Base-by-base conservation (phyloP, 2,888 invertebrate genomes). In the Monochamus alternatus region DNA sequence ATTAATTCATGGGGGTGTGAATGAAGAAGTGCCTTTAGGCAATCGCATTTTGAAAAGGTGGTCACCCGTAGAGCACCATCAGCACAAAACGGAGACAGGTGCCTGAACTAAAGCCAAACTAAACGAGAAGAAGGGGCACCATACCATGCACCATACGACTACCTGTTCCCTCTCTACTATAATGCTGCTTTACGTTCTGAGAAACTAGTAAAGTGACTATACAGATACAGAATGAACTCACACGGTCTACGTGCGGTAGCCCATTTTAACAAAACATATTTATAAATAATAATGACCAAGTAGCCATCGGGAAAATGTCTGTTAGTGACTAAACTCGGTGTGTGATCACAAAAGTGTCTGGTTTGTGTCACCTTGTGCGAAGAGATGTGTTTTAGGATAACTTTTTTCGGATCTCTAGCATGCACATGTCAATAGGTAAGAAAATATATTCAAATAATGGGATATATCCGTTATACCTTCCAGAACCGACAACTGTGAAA, bases 91-190 rank as follows among this genome's bases (percentile, higher is more conserved):
- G 55, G 55, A 55, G 71, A 76, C 76, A 76, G 76, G 76, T 76
- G 76, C 74, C 76, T 76, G 74, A 74, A 76, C 76, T 71, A 70
- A 76, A 76, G 68, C 69, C 69, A 65, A 51, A 9, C 55, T 55
- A 22, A 55, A 43, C 51, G 52, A 74, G 76, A 38, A 73, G 73
- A 76, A 76, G 76, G 74, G 74, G 73, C 72, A 55, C 73, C 69
- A 69, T 44, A 69, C 52, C 64, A 55, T 66, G 58, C 72, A 65
- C 59, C 66, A 83, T 85, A 84, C 82, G 84, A 85, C 86, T 86
- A 86, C 86, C 87, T 86, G 86, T 86, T 87, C 86, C 85, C 86
- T 84, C 86, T 85, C 87, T 82, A 84, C 84, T 78, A 68, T 74
- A 75, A 76, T 80, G 82, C 77, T 81, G 81, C 80, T 83, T 83